Conservation (phyloP, 2,797 vertebrate genomes). For the Macropodus opercularis region DNA sequence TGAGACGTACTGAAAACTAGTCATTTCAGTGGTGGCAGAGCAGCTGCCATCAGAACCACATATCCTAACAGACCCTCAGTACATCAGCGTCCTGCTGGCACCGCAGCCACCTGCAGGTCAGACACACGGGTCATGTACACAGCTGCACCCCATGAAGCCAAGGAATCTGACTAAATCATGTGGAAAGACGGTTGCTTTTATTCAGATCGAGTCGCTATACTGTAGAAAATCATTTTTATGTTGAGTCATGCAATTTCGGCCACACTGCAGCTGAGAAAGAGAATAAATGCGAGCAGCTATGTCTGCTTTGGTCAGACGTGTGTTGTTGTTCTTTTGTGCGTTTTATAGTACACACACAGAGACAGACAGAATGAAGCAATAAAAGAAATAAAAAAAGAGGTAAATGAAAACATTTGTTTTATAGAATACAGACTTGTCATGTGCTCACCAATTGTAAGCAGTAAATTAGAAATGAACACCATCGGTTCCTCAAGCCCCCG, state of each 20-base stretch:
- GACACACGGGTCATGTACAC: constrained; percentile 11
- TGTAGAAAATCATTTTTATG: constrained; percentile 5
- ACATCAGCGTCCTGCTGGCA: constrained; percentile 59
- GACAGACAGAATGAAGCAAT: background rate
- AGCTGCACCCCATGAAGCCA: background rate
- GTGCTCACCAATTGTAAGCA: too few species aligned
- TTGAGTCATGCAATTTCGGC: constrained; percentile 29
- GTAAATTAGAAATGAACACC: too few species aligned
- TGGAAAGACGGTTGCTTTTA: constrained; percentile 9
- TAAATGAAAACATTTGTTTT: too few species aligned
- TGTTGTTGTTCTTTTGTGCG: background rate
- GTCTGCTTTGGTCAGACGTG: background rate
- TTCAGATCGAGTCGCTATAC: constrained; percentile 1
- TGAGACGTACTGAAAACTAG: constrained; percentile 58
- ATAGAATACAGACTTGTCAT: too few species aligned
- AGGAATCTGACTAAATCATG: constrained; percentile 5
- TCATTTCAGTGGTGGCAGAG: constrained; percentile 62
- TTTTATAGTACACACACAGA: background rate
- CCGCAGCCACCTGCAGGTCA: constrained; percentile 40
- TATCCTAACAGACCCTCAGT: constrained; percentile 63
- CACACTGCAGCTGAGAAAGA: constrained; percentile 4
- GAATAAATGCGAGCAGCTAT: constrained; percentile 15
- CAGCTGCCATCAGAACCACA: constrained; percentile 63
- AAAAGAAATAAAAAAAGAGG: background rate
- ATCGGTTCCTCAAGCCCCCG: too few species aligned